Conservation (phyloP, 2,113 vertebrate genomes). For the Syngnathus typhle region DNA sequence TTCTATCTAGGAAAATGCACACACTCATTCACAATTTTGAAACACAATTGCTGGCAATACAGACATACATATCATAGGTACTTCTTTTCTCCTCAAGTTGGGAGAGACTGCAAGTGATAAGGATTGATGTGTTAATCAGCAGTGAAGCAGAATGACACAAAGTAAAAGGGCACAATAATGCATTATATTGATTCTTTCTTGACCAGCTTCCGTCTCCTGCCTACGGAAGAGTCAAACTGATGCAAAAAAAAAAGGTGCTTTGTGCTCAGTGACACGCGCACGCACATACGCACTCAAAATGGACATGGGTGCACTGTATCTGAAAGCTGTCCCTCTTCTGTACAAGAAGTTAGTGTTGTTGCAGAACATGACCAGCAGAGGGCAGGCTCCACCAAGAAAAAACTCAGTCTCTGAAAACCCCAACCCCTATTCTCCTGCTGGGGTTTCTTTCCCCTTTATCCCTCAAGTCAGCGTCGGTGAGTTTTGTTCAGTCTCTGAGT, state of each 20-base stretch:
- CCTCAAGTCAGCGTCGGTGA: slow-evolving; percentile 30
- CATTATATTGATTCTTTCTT: slow-evolving; percentile 8
- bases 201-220: slow-evolving; percentile 19
- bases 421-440: slow-evolving; percentile 19
- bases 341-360: slow-evolving; percentile 60
- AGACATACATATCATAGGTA: slow-evolving; percentile 40
- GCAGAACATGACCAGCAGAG: slow-evolving; percentile 63
- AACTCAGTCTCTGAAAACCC: slow-evolving; percentile 24
- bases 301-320: slow-evolving; percentile 48
- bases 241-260: slow-evolving; percentile 64
- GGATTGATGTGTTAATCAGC: slow-evolving; percentile 33
- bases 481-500: slow-evolving; percentile 37
- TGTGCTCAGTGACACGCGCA: slow-evolving; percentile 61
- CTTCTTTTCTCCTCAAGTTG: slow-evolving; percentile 42
- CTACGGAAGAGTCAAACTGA: slow-evolving; percentile 39
- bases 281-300: slow-evolving; percentile 33
- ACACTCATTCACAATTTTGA: slow-evolving; percentile 39
- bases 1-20: slow-evolving; percentile 28
- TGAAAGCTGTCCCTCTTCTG: slow-evolving; percentile 48
- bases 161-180: slow-evolving; percentile 29
- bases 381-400: slow-evolving; percentile 51
- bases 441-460: slow-evolving; percentile 27
- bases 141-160: slow-evolving; percentile 42
- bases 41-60: slow-evolving; percentile 39
- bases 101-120: slow-evolving; percentile 43